Evolutionary conservation across 2,113 vertebrate species (phyloP).

Genomic region (Loxodonta africana): DNA sequence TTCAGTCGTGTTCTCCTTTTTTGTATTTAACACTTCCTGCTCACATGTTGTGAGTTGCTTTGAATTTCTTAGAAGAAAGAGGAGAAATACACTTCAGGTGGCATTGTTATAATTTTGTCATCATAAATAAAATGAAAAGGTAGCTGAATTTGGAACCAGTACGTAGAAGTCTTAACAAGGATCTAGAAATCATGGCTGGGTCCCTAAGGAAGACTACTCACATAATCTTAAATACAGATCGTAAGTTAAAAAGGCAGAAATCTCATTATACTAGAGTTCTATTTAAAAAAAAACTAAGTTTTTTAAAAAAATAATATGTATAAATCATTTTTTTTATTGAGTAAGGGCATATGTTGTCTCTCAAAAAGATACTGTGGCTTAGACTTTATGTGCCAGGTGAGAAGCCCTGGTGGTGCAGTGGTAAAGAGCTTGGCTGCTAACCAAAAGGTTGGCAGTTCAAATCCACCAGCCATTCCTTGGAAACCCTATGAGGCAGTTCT

Average conservation of each 20-base stretch:
- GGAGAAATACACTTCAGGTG: conserved; percentile 57
- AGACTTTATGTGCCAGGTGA: neutral
- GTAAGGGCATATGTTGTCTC: neutral
- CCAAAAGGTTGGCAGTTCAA: too few species aligned
- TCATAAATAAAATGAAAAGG: conserved; percentile 55
- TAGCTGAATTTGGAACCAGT: neutral
- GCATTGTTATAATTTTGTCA: conserved; percentile 50
- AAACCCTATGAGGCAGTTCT: too few species aligned
- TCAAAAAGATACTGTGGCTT: neutral
- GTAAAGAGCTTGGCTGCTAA: too few species aligned
- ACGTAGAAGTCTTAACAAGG: conserved; percentile 35
- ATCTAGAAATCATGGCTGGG: neutral
- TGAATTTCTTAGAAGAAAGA: conserved; percentile 68
- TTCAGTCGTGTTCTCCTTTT: conserved; percentile 68
- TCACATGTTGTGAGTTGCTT: conserved; percentile 43
- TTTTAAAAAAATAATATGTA: neutral
- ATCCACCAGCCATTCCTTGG: too few species aligned
- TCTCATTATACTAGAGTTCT: neutral
- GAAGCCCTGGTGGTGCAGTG: too few species aligned
- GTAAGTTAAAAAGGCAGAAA: conserved; percentile 69
- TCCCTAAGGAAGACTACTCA: conserved; percentile 47
- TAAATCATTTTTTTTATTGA: conserved; percentile 51
- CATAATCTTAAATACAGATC: conserved; percentile 52
- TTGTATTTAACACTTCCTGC: conserved; percentile 38
- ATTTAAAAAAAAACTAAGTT: conserved; percentile 20